These are phyloP conservation scores for Zaprionus ghesquierei DNA, from an alignment of 1,140 invertebrate species.

Conservation along the genomic window DNA sequence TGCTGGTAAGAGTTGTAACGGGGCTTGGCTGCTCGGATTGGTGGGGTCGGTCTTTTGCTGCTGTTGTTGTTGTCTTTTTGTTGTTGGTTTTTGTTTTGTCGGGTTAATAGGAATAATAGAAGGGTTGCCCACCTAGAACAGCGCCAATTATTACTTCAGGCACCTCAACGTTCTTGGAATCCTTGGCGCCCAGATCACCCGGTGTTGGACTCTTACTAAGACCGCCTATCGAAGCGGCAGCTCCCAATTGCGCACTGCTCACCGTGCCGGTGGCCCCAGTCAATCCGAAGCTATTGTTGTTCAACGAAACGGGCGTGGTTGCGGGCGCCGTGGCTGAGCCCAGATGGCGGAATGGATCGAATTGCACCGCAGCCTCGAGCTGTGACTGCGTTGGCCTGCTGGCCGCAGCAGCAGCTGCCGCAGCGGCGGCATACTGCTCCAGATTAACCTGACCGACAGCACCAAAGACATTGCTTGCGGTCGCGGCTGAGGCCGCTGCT, in stretches of 20 bases:
- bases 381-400: conserved; percentile 87
- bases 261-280: conserved; percentile 87
- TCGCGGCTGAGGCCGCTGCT: conserved; percentile 84
- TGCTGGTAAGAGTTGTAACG: background rate
- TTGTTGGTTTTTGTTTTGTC: conserved; percentile 42
- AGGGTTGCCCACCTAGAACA: conserved; percentile 90
- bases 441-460: conserved; percentile 89
- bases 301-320: conserved; percentile 88
- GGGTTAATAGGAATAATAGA: conserved; percentile 82
- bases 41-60: conserved; percentile 6
- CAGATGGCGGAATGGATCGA: conserved; percentile 89
- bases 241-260: conserved; percentile 89
- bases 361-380: conserved; percentile 84
- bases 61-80: conserved; percentile 27
- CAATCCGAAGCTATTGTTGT: conserved; percentile 90
- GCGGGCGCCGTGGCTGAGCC: conserved; percentile 84
- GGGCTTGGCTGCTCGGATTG: background rate
- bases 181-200: conserved; percentile 88
- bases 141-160: conserved; percentile 97
- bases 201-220: conserved; percentile 93
- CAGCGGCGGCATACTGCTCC: conserved; percentile 83
- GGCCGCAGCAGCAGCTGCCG: conserved; percentile 85
- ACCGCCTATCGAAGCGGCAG: conserved; percentile 89
- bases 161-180: conserved; percentile 95
- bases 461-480: conserved; percentile 88